Base-by-base conservation (phyloP, 2,797 vertebrate genomes). In the Cuculus canorus region DNA sequence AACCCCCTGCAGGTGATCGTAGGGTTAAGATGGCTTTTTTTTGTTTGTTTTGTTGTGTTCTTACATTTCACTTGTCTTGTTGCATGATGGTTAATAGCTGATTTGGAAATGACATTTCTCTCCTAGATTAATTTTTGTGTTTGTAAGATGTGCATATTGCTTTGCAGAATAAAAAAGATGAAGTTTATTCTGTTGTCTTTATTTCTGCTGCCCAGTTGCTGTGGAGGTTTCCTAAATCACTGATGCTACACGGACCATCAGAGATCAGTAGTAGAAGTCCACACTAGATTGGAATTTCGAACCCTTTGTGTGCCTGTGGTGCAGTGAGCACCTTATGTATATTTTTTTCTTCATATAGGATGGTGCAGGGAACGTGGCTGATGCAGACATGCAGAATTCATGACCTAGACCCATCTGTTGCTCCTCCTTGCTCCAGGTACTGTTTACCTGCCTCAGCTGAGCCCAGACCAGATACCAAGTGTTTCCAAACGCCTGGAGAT, bases 71-170 rank as follows among this genome's bases (percentile, higher is more conserved):
- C 96, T 96, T 96, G 96, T 95, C 97, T 98, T 97, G 97, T 97
- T 98, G 98, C 98, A 98, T 98, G 98, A 96, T 93, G 95, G 97
- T 97, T 97, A 97, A 96, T 97, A 98, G 98, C 97, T 95, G 98
- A 97, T 97, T 96, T 96, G 97, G 96, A 98, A 97, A 97, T 86
- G 97, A 97, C 97, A 94, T 97, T 97, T 98, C 97, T 97, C 96
- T 97, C 95, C 94, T 97, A 95, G 84, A 88, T 97, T 97, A 96
- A 97, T 97, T 98, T 98, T 98, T 95, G 97, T 98, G 98, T 98
- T 98, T 98, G 98, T 97, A 98, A 96, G 96, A 97, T 98, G 98
- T 98, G 98, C 97, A 97, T 96, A 98, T 97, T 98, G 98, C 98
- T 98, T 98, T 98, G 98, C 98, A 96, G 97, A 98, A 98, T 98